Evolutionary conservation across 2,113 vertebrate species (phyloP).

Genomic region (Cranoglanis bouderius): DNA sequence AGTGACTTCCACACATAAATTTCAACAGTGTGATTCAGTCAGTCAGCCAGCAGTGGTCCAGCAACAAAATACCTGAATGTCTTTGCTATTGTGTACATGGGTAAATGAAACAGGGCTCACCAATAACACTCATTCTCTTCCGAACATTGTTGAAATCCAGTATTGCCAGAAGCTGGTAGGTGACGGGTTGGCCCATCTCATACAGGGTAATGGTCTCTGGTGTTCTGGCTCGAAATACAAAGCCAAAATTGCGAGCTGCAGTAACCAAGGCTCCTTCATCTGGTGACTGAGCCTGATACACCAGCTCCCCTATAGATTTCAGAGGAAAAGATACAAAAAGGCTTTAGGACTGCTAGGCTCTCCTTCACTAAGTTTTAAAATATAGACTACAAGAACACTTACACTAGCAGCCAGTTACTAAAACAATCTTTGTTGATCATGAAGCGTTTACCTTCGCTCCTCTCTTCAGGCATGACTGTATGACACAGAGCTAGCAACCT

Average conservation of each 20-base stretch:
- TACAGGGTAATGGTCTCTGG: conserved; percentile 78
- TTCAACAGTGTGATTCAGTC: neutral
- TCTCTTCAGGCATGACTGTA: conserved; percentile 79
- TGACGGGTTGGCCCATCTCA: conserved; percentile 71
- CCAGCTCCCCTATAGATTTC: conserved; percentile 66
- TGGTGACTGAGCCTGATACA: conserved; percentile 77
- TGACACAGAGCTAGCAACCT: conserved; percentile 77
- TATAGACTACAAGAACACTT: neutral
- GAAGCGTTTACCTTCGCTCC: conserved; percentile 67
- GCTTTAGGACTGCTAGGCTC: neutral
- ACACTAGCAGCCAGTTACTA: neutral
- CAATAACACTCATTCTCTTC: conserved; percentile 82
- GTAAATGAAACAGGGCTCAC: conserved; percentile 52
- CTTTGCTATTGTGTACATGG: neutral
- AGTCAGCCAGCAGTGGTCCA: neutral
- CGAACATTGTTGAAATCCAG: conserved; percentile 77
- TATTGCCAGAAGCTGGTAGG: conserved; percentile 76
- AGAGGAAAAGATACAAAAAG: neutral
- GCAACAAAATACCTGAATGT: neutral
- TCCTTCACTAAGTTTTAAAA: neutral
- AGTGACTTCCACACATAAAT: neutral
- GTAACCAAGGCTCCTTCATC: conserved; percentile 79
- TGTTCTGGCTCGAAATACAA: conserved; percentile 75
- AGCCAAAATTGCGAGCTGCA: conserved; percentile 76
- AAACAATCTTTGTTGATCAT: neutral